phyloP scores from a whole-genome alignment of 1,140 invertebrate species.

The Goniozus legneri region DNA sequence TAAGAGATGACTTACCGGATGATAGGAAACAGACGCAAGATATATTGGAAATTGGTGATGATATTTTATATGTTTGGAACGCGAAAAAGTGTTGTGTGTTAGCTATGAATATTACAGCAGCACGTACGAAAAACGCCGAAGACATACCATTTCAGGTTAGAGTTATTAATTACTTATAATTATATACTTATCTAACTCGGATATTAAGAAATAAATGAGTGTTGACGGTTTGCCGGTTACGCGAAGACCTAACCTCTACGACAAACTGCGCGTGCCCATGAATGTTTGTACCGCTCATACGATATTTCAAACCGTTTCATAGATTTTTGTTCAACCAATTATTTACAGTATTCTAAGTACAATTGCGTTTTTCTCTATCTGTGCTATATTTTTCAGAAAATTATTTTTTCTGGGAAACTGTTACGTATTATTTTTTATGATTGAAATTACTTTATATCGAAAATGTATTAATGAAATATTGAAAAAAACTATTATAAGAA shows the following conservation, averaged over 20 bases:
- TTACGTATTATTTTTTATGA: background rate
- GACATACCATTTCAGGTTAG: constrained; percentile 61
- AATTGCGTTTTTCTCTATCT: no score
- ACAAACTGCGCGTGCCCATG: background rate
- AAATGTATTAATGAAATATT: no score
- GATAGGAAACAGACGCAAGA: constrained; percentile 59
- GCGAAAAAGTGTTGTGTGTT: constrained; percentile 61
- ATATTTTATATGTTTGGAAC: constrained; percentile 65
- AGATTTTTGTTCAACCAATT: no score
- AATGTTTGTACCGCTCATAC: no score
- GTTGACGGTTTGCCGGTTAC: background rate
- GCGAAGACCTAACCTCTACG: constrained; percentile 5
- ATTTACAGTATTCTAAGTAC: no score
- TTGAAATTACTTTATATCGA: background rate
- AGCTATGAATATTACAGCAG: constrained; percentile 59
- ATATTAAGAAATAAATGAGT: background rate
- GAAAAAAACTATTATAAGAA: no score
- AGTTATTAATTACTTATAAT: background rate
- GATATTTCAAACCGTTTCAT: no score
- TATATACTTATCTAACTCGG: background rate
- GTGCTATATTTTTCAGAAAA: no score
- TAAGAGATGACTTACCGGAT: constrained; percentile 56
- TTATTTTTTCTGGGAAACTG: no score
- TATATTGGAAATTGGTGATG: constrained; percentile 61
- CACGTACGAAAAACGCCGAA: constrained; percentile 51